Conservation (phyloP, 1,140 invertebrate species). For the Akabosia matsudoensis region DNA sequence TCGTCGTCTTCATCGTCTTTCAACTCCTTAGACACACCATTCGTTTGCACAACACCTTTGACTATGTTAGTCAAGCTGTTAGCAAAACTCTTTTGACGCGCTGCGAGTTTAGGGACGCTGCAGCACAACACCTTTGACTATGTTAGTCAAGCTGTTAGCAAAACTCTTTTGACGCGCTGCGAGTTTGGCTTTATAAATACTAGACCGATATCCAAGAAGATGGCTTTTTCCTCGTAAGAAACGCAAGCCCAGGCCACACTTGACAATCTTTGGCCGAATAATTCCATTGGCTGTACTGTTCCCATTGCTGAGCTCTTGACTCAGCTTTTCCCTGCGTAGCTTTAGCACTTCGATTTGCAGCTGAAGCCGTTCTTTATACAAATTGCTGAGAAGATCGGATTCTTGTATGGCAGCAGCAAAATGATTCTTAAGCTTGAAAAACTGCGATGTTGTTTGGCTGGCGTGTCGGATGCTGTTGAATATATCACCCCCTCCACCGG, state of each 20-base stretch:
- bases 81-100: not conserved
- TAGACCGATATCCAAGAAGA: constrained; percentile 1
- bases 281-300: not conserved
- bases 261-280: not conserved
- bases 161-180: not conserved
- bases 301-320: constrained; percentile 30
- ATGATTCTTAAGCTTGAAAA: constrained; percentile 26
- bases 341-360: constrained; percentile 45
- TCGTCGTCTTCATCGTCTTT: not conserved
- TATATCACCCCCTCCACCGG: not conserved
- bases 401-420: constrained; percentile 5
- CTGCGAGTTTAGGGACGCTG: no score
- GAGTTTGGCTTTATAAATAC: not conserved
- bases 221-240: not conserved
- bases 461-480: not conserved
- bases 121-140: not conserved
- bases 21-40: not conserved
- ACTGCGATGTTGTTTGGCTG: not conserved
- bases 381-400: constrained; percentile 20
- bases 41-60: not conserved
- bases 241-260: not conserved
- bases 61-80: not conserved
- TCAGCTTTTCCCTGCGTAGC: constrained; percentile 42
- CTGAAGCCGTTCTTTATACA: constrained; percentile 37
- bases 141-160: not conserved